Evolutionary conservation across 1,140 invertebrate species (phyloP).

Genomic region (Microplitis mediator): DNA sequence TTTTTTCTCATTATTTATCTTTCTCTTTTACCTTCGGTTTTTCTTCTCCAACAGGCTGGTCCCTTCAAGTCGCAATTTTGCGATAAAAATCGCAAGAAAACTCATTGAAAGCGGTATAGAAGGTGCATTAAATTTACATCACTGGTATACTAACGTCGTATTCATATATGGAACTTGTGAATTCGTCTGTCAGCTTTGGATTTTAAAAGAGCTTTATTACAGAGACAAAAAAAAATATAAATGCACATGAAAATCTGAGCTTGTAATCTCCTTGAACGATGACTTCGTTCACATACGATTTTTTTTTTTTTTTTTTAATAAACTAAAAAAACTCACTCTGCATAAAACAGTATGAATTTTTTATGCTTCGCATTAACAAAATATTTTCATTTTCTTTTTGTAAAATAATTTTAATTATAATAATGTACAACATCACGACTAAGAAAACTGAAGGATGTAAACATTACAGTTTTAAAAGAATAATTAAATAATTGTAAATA

Average conservation of each 20-base stretch:
- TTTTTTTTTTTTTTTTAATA: neutral
- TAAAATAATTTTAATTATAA: no score
- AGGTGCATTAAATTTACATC: conserved; percentile 18
- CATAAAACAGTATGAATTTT: neutral
- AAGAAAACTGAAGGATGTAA: no score
- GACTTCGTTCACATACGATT: neutral
- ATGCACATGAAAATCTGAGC: neutral
- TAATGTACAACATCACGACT: no score
- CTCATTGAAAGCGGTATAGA: conserved; percentile 15
- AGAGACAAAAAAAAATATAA: neutral
- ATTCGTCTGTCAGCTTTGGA: conserved; percentile 4
- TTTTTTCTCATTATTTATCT: neutral
- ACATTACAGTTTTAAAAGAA: neutral
- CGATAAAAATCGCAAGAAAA: conserved; percentile 17
- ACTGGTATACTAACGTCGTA: neutral
- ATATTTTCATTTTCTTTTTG: no score
- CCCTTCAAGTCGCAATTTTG: conserved; percentile 19
- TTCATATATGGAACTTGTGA: neutral
- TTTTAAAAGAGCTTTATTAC: neutral
- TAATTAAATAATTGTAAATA: neutral
- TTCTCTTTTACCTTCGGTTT: neutral
- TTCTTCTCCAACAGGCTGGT: neutral
- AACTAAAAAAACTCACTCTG: neutral
- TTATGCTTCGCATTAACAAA: no score
- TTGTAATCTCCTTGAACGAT: conserved; percentile 3